phyloP scores from a whole-genome alignment of 2,888 invertebrate genomes.

The Tiliacea citrago region DNA sequence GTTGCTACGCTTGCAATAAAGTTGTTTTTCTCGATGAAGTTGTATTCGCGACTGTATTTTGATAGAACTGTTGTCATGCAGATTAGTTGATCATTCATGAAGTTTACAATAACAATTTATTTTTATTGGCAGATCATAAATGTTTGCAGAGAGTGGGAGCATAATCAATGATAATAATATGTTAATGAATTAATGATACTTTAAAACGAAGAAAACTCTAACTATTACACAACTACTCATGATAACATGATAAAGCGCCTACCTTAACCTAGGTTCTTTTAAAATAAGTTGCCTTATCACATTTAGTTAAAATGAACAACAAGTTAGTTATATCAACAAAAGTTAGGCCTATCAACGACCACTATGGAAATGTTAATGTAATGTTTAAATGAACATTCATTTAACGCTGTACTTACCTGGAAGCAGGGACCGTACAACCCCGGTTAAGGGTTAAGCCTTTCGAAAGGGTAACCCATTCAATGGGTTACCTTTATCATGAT shows the following conservation, averaged over 20 bases:
- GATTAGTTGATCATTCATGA: slow-evolving; percentile 8
- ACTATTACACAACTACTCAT: background rate
- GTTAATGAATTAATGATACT: background rate
- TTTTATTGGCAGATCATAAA: slow-evolving; percentile 2
- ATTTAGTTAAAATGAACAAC: background rate
- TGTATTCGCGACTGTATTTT: slow-evolving; percentile 2
- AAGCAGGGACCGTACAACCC: no score
- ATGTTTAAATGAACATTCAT: no score
- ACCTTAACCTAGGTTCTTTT: background rate
- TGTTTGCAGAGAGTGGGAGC: background rate
- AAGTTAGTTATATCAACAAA: background rate
- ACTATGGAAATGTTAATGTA: background rate
- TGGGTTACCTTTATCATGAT: no score
- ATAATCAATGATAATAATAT: background rate
- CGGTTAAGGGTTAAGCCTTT: no score
- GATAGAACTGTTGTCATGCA: slow-evolving; percentile 1
- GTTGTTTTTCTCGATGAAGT: slow-evolving; percentile 6
- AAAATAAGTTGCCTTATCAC: background rate
- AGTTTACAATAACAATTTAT: slow-evolving; percentile 1
- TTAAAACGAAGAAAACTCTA: background rate
- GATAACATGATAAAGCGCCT: background rate
- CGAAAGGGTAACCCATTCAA: no score
- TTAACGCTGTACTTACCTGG: no score
- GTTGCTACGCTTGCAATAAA: background rate
- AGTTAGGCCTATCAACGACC: no score